Base-by-base conservation (phyloP, 2,113 vertebrate genomes). In the Myiozetetes cayanensis region DNA sequence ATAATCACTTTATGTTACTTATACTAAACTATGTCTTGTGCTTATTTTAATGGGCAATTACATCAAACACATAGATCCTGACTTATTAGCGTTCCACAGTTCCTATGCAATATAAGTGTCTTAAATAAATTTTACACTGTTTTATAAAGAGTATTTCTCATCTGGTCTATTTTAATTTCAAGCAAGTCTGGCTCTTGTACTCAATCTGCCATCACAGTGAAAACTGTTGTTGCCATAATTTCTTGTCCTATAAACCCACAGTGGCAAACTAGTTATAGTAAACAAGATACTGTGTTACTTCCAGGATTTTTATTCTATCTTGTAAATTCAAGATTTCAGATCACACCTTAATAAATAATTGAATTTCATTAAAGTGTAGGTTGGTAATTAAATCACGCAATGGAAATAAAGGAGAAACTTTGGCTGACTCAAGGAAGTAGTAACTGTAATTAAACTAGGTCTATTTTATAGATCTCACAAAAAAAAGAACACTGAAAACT, bases 151-250 rank as follows among this genome's bases (percentile, higher is more conserved):
- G 8, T 77, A 89, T 90, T 94, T 93, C 65, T 97, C 71, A 59
- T 30, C 28, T 93, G 92, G 56, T 9, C 11, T 85, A 93, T 94
- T 96, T 92, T 91, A 93, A 78, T 97, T 96, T 97, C 52, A 97
- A 92, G 81, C 41, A 71, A 87, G 41, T 87, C 67, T 96, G 59
- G 17, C 47, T 96, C 59, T 76, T 86, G 65, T 70, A 56, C 47
- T 62, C 24, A 31, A 10, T 71, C 28, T 89, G 50, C 50, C 73
- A 83, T 21, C 1, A 1, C 37, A 30, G 8, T 85, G 81, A 89
- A 85, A 96, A 95, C n/a, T 78, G 28, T 62, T 94, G 90, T 94
- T 84, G 68, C 39, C 30, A 67, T 78, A 86, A 72, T 62, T 33
- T 24, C 59, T 75, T 80, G 25, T 59, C 28, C 65, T 89, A 72